Evolutionary conservation across 2,888 invertebrate species (phyloP), one percentile per base, ranked within the genome.

Genomic region (Drosophila parthenogenetica): DNA sequence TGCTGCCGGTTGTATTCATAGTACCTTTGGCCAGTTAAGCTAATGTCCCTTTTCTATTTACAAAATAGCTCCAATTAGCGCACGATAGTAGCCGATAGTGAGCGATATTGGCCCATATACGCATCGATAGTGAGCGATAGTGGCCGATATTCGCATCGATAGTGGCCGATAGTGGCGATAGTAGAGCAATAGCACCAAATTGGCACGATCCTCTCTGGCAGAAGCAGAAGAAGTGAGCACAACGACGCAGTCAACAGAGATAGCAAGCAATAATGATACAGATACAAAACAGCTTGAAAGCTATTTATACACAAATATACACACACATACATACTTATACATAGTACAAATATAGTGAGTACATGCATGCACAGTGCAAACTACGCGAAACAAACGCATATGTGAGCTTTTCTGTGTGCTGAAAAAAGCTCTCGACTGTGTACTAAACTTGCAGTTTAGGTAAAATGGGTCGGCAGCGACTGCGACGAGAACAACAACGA

Each of bases 151-250:
- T n/a, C n/a, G n/a, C n/a, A n/a, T n/a, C n/a, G n/a, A n/a, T n/a
- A n/a, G n/a, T n/a, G n/a, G n/a, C n/a, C n/a, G n/a, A n/a, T n/a
- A n/a, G n/a, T n/a, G n/a, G n/a, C n/a, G n/a, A n/a, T n/a, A n/a
- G n/a, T n/a, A n/a, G n/a, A n/a, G n/a, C n/a, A n/a, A n/a, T n/a
- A n/a, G n/a, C n/a, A n/a, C n/a, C n/a, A n/a, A n/a, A n/a, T n/a
- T n/a, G n/a, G n/a, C n/a, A n/a, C n/a, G n/a, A n/a, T 73, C 73
- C 53, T 74, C 53, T 74, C 69, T 63, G 43, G 39, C 37, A 25
- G 29, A 51, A 59, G 49, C 63, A 68, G 32, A 59, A 35, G 35
- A 11, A 35, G 35, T 13, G 35, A 35, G 39, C 29, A 55, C 46
- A 62, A 62, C 54, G 51, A 62, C 54, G 46, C 55, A 60, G 51